Evolutionary conservation across 2,888 invertebrate species (phyloP).

Genomic region (Dastarcus helophoroides): DNA sequence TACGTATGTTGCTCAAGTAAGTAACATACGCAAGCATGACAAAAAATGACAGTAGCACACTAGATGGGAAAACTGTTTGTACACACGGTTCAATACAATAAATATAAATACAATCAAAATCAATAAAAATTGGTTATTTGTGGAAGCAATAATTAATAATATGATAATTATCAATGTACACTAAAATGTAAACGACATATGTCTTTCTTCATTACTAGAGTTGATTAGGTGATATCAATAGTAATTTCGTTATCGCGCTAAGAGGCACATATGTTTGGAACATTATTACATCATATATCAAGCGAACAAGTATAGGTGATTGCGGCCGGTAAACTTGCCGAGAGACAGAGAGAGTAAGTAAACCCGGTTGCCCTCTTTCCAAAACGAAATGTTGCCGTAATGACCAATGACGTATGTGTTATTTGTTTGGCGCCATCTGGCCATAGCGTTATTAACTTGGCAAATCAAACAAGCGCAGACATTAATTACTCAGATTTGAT

Average conservation of each 20-base stretch:
- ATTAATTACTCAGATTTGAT: conserved; percentile 36
- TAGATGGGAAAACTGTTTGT: too few relatives aligned
- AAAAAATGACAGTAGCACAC: too few relatives aligned
- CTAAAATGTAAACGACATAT: conserved; percentile 31
- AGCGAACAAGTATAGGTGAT: conserved; percentile 36
- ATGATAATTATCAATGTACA: conserved; percentile 12
- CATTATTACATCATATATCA: conserved; percentile 41
- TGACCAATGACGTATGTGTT: conserved; percentile 40
- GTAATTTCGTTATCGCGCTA: conserved; percentile 36
- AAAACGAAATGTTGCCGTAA: conserved; percentile 21
- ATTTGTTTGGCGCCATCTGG: conserved; percentile 42
- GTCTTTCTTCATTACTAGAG: conserved; percentile 37
- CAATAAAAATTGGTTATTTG: too few relatives aligned
- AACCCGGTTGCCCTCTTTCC: conserved; percentile 1
- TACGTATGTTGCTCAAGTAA: too few relatives aligned
- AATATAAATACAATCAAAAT: too few relatives aligned
- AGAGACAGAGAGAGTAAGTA: conserved; percentile 15
- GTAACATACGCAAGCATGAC: too few relatives aligned
- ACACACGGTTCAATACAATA: too few relatives aligned
- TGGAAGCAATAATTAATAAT: conserved; percentile 3
- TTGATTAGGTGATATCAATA: conserved; percentile 38
- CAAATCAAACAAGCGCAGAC: conserved; percentile 41
- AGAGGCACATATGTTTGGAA: conserved; percentile 37
- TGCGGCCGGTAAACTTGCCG: conserved; percentile 31
- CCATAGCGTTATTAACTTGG: conserved; percentile 41